These are phyloP conservation scores for Chaetorhynchus papuensis DNA, from an alignment of 2,113 vertebrate genomes.

Conservation along the genomic window DNA sequence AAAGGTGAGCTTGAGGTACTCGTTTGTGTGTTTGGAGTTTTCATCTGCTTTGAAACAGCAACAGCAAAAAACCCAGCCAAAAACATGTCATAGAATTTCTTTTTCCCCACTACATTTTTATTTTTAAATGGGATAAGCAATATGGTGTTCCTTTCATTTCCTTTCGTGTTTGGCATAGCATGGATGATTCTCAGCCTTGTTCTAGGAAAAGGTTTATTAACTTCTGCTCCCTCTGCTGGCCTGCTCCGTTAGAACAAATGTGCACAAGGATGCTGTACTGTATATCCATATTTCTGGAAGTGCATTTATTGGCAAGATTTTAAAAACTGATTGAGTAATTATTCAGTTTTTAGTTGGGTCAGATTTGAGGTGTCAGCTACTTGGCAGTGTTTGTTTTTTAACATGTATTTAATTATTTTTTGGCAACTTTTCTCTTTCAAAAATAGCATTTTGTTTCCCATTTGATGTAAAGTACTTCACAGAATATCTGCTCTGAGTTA, in stretches of 20 bases:
- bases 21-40: background rate
- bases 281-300: background rate
- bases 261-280: background rate
- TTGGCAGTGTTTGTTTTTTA: conserved; percentile 48
- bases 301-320: background rate
- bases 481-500: conserved; percentile 44
- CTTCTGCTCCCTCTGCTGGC: conserved; percentile 60
- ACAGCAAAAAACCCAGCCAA: background rate
- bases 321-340: background rate
- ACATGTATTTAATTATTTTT: conserved; percentile 55
- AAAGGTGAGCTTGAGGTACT: background rate
- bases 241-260: background rate
- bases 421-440: conserved; percentile 2
- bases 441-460: conserved; percentile 55
- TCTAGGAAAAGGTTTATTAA: background rate
- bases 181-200: background rate
- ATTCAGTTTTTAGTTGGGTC: conserved; percentile 6
- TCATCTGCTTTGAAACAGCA: background rate
- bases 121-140: background rate
- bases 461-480: conserved; percentile 56
- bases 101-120: background rate
- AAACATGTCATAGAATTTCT: background rate
- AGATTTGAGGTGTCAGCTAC: conserved; percentile 43
- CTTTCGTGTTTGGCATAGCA: background rate
- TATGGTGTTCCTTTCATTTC: background rate